Conservation (phyloP, 2,888 invertebrate species). For the Tachystola acroxantha region DNA sequence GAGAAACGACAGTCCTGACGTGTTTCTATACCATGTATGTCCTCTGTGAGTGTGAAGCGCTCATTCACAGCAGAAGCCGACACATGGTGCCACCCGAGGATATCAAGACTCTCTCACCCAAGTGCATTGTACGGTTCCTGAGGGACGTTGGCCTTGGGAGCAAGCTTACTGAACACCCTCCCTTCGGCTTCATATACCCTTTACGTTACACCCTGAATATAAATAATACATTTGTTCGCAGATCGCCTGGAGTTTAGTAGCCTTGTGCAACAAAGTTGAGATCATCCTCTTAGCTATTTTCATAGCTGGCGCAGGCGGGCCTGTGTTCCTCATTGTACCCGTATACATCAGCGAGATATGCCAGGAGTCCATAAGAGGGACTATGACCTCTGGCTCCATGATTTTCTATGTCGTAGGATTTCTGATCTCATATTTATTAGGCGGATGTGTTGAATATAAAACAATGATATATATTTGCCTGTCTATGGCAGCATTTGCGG, state of each 20-base stretch:
- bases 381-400: constrained; percentile 42
- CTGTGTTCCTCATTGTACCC: constrained; percentile 35
- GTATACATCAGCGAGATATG: constrained; percentile 53
- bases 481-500: constrained; percentile 26
- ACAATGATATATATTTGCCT: constrained; percentile 41
- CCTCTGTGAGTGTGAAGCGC: too few relatives aligned
- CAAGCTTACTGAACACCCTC: too few relatives aligned
- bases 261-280: constrained; percentile 34
- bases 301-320: constrained; percentile 42
- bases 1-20: too few relatives aligned
- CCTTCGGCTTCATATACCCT: too few relatives aligned
- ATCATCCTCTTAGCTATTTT: constrained; percentile 39
- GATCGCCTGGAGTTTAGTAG: constrained; percentile 46
- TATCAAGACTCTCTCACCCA: too few relatives aligned
- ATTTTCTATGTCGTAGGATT: constrained; percentile 34
- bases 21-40: too few relatives aligned
- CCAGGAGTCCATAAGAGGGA: constrained; percentile 51
- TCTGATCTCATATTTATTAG: constrained; percentile 48
- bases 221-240: too few relatives aligned
- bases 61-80: too few relatives aligned
- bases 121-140: too few relatives aligned
- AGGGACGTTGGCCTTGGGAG: too few relatives aligned
- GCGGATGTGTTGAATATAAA: constrained; percentile 42
- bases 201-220: too few relatives aligned
- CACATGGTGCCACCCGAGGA: too few relatives aligned